phyloP scores from a whole-genome alignment of 2,888 invertebrate species.

The Diarsia mendica region DNA sequence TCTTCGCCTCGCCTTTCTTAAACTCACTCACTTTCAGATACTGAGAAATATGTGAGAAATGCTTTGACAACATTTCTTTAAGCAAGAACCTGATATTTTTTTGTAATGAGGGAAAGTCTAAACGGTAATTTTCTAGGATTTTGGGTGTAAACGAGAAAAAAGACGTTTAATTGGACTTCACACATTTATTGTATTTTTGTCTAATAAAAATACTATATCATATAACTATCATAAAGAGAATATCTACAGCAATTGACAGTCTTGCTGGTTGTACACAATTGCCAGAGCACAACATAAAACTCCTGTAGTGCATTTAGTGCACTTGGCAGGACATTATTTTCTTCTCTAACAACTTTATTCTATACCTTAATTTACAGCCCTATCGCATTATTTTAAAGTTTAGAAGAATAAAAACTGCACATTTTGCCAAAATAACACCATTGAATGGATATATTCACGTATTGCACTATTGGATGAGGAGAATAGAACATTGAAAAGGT shows the following conservation, averaged over 20 bases:
- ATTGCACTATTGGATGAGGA: conserved; percentile 84
- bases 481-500: conserved; percentile 47
- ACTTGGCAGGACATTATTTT: conserved; percentile 67
- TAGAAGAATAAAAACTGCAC: conserved; percentile 75
- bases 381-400: conserved; percentile 77
- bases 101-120: not conserved
- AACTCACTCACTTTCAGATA: not conserved
- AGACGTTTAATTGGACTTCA: conserved; percentile 83
- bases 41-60: not conserved
- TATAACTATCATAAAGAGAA: conserved; percentile 87
- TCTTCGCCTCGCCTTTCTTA: no score
- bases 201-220: conserved; percentile 90
- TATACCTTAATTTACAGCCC: conserved; percentile 85
- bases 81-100: not conserved
- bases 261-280: conserved; percentile 87
- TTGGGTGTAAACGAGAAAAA: conserved; percentile 53
- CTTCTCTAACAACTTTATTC: conserved; percentile 78
- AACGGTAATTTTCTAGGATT: not conserved
- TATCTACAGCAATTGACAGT: conserved; percentile 90
- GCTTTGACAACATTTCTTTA: not conserved
- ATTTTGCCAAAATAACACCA: conserved; percentile 80
- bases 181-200: conserved; percentile 91
- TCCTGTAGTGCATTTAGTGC: conserved; percentile 78
- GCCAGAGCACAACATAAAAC: conserved; percentile 80
- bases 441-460: conserved; percentile 81